These are phyloP conservation scores for Dolichallabes microphthalmus DNA, from an alignment of 2,113 vertebrate species.

Conservation along the genomic window DNA sequence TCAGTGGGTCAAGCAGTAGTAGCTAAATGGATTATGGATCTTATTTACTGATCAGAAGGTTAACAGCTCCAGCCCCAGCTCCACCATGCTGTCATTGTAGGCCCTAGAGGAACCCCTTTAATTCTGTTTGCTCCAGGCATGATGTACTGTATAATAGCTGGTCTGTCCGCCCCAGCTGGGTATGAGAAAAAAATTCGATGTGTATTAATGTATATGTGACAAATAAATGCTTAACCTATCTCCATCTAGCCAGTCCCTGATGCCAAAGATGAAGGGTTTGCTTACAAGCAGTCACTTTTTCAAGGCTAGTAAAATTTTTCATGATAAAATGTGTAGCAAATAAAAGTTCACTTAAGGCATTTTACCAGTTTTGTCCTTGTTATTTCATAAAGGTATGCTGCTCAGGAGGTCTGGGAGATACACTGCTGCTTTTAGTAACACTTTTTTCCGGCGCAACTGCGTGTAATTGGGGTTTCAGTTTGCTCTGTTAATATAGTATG, in stretches of 20 bases:
- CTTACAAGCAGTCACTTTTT: conserved; percentile 1
- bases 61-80: too few species aligned
- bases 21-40: too few species aligned
- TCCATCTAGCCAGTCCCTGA: neutral
- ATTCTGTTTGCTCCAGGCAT: too few species aligned
- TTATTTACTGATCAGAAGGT: too few species aligned
- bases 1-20: too few species aligned
- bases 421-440: neutral
- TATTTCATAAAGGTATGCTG: neutral
- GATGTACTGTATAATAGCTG: too few species aligned
- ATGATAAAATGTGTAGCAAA: conserved; percentile 11
- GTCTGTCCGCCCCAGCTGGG: too few species aligned
- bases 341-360: conserved; percentile 6
- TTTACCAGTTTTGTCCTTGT: neutral
- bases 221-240: too few species aligned
- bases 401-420: neutral
- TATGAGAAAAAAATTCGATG: too few species aligned
- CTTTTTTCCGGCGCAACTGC: neutral
- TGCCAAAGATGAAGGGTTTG: conserved; percentile 18
- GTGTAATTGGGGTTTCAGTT: neutral
- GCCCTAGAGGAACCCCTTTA: too few species aligned
- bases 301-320: neutral
- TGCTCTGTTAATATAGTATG: conserved; percentile 58
- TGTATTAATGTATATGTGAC: too few species aligned
- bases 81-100: too few species aligned